phyloP scores from a whole-genome alignment of 2,113 vertebrate species.

The Zosterops hypoxanthus region DNA sequence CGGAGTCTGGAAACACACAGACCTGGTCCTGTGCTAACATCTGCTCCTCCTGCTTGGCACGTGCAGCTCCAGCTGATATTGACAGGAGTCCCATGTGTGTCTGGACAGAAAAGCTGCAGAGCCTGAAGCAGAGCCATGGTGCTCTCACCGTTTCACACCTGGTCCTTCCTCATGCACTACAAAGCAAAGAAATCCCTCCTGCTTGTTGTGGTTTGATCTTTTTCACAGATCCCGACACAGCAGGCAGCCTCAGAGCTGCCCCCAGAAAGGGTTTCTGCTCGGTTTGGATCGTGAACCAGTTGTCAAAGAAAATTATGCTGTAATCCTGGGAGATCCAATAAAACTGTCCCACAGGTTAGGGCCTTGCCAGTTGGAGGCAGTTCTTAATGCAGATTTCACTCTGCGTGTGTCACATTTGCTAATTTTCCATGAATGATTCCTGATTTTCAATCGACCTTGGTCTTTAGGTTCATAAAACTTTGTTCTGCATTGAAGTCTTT shows the following conservation, averaged over 20 bases:
- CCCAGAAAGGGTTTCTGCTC: background rate
- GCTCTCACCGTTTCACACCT: background rate
- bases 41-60: background rate
- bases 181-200: background rate
- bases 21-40: background rate
- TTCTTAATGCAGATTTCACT: slow-evolving; percentile 30
- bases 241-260: background rate
- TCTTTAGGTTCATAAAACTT: slow-evolving; percentile 42
- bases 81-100: background rate
- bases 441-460: slow-evolving; percentile 51
- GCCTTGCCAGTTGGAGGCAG: slow-evolving; percentile 10
- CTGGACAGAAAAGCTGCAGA: background rate
- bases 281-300: background rate
- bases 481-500: background rate
- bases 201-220: background rate
- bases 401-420: background rate
- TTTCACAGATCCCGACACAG: background rate
- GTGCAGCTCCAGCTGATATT: background rate
- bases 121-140: background rate
- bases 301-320: slow-evolving; percentile 46
- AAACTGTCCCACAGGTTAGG: slow-evolving; percentile 34
- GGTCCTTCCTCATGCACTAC: background rate
- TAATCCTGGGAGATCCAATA: slow-evolving; percentile 27
- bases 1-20: background rate
- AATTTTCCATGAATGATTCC: slow-evolving; percentile 59